Evolutionary conservation across 2,797 vertebrate species (phyloP).

Genomic region (Microctenopoma stevenorrisi): DNA sequence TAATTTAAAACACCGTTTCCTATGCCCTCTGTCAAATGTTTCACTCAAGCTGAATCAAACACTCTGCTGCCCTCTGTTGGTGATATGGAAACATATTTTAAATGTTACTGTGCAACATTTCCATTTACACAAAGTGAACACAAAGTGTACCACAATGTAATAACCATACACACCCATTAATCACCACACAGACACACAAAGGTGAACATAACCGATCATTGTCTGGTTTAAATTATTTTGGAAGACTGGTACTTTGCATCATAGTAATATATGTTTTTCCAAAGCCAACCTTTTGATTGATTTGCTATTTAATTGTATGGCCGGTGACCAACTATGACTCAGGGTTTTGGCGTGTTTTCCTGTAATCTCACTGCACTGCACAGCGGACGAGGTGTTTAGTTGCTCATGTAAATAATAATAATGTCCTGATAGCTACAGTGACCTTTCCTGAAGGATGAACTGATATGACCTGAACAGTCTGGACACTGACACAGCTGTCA

Average conservation of each 20-base stretch:
- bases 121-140: not conserved
- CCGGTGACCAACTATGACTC: not conserved
- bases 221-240: too few species aligned
- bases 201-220: not conserved
- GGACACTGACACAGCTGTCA: constrained; percentile 30
- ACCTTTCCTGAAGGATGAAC: constrained; percentile 17
- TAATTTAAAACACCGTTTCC: not conserved
- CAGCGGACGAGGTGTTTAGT: constrained; percentile 11
- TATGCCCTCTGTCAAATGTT: constrained; percentile 2
- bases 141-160: not conserved
- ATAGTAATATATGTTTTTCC: not conserved
- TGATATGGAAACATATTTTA: not conserved
- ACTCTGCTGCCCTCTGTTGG: constrained; percentile 82
- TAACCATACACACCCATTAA: not conserved
- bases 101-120: not conserved
- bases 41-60: constrained; percentile 42
- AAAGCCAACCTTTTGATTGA: constrained; percentile 21
- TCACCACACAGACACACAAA: not conserved
- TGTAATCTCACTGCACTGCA: constrained; percentile 9
- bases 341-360: not conserved
- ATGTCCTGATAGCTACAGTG: constrained; percentile 21
- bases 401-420: constrained; percentile 10
- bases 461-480: constrained; percentile 20
- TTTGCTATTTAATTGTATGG: not conserved
- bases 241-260: too few species aligned